Evolutionary conservation across 2,888 invertebrate genomes (phyloP).

Genomic region (Eumerus sabulonum): DNA sequence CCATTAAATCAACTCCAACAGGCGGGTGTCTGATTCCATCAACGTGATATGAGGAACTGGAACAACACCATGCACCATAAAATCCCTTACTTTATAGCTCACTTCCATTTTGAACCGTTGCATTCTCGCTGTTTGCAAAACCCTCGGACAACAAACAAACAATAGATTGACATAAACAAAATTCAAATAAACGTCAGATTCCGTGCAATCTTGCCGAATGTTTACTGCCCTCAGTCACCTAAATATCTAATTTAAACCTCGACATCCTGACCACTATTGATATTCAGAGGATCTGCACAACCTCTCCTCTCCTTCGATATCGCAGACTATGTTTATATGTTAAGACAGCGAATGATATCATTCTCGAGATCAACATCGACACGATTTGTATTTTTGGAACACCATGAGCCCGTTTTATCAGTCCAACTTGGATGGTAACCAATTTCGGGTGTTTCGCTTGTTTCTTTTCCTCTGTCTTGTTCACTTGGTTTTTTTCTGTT

Average conservation of each 20-base stretch:
- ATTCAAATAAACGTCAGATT: constrained; percentile 26
- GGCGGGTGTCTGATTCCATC: too few species aligned
- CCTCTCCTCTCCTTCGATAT: too few species aligned
- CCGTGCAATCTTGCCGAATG: background rate
- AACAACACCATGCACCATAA: too few species aligned
- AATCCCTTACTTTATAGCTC: too few species aligned
- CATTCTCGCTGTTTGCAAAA: too few species aligned
- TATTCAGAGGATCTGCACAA: too few species aligned
- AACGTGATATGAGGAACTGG: too few species aligned
- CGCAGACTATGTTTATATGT: too few species aligned
- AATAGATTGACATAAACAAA: constrained; percentile 11
- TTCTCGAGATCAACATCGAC: background rate
- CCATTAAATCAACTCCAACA: too few species aligned
- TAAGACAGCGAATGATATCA: background rate
- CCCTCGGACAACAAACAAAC: constrained; percentile 3
- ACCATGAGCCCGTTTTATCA: constrained; percentile 1
- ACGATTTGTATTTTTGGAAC: constrained; percentile 4
- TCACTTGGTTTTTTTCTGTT: too few species aligned
- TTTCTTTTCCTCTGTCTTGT: background rate
- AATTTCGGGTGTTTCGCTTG: background rate
- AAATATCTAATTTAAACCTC: background rate
- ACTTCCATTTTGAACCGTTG: too few species aligned
- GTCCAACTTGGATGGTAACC: background rate
- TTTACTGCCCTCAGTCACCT: constrained; percentile 12
- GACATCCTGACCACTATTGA: too few species aligned